Base-by-base conservation (phyloP, 2,113 vertebrate genomes). In the Pavo muticus region DNA sequence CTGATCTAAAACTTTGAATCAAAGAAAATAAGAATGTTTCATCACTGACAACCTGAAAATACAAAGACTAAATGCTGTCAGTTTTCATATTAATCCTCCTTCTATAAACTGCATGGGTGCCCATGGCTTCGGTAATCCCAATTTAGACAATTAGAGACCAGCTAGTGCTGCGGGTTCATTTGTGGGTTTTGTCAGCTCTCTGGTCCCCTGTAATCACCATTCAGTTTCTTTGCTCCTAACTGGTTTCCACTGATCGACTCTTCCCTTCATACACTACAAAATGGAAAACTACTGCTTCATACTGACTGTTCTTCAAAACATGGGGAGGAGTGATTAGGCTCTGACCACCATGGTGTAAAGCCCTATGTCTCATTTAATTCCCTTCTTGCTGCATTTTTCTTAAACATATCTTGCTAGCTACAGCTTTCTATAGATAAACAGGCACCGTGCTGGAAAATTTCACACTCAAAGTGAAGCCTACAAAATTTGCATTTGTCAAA, bases 391-490 rank as follows among this genome's bases (percentile, higher is more conserved):
- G 70, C 35, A 52, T 74, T 71, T 92, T 81, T 90, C 85, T 88
- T 81, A 78, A 79, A 82, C 69, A 80, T 89, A 54, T 94, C 96
- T 97, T 68, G 42, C 37, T 18, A 87, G 69, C 84, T 84, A 17
- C 72, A 94, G 60, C 60, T 90, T 95, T 95, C 73, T 91, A 24
- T 40, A 64, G 88, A 70, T 91, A 96, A 96, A 84, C 68, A 96
- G 74, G 81, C n/a, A 74, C 42, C 2, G 3, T 65, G 80, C n/a
- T 64, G 73, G n/a, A 83, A 92, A 95, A 95, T 75, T 94, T 95
- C 91, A 90, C 77, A 91, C 72, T 84, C 60, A 74, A 47, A 84
- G 82, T 88, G 95, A 92, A 97, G 94, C 32, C 48, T 85, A 48
- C 68, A 70, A 89, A 87, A 71, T 94, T 96, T 87, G 70, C 77